Conservation (phyloP, 2,113 vertebrate species). For the Mirounga angustirostris region DNA sequence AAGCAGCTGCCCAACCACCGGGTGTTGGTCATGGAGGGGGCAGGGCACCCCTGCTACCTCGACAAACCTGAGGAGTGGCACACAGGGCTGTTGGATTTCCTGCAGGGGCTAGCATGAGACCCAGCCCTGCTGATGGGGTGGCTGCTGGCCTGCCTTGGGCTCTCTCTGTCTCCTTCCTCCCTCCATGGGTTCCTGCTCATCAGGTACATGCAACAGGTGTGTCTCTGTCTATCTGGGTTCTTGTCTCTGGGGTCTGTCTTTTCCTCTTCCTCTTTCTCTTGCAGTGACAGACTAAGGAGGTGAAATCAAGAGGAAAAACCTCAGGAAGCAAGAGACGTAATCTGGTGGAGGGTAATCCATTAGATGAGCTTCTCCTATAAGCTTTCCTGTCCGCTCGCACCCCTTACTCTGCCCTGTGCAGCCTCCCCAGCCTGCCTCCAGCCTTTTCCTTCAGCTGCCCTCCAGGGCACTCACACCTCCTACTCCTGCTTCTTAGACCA, state of each 20-base stretch:
- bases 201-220: constrained; percentile 42
- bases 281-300: constrained; percentile 17
- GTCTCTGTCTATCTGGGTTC: constrained; percentile 23
- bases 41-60: constrained; percentile 96
- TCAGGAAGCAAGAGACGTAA: constrained; percentile 14
- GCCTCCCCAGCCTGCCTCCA: not conserved
- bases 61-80: constrained; percentile 96
- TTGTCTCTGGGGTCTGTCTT: constrained; percentile 45
- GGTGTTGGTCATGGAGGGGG: constrained; percentile 93
- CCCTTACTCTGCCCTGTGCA: not conserved
- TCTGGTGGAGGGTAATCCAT: constrained; percentile 61
- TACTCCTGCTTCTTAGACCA: not conserved
- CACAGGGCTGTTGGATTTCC: constrained; percentile 91
- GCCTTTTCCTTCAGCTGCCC: not conserved
- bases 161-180: not conserved
- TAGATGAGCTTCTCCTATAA: not conserved
- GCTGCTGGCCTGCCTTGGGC: not conserved
- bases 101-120: constrained; percentile 87
- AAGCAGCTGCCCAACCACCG: constrained; percentile 92
- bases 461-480: not conserved
- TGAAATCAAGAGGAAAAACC: constrained; percentile 60
- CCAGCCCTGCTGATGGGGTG: not conserved
- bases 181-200: not conserved
- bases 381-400: not conserved
- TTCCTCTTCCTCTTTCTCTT: constrained; percentile 69